A percentile compares a stretch with the other conserved stretches of the same genome.
Conservation (phyloP, 2,888 invertebrate species). For the Smittia sp. region DNA sequence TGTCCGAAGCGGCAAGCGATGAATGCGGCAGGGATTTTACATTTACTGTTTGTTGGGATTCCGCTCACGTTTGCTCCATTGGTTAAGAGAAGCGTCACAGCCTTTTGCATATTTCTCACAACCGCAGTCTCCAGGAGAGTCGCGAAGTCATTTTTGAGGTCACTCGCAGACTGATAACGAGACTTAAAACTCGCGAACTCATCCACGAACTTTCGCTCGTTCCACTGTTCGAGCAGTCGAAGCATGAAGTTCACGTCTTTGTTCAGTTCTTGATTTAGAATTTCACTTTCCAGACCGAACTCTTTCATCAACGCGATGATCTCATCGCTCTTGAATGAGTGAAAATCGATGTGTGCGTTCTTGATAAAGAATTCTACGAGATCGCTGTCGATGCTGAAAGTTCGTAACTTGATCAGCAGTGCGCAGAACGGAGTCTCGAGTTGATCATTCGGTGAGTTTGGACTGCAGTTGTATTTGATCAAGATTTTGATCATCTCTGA, state of each 20-base stretch:
- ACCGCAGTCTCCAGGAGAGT: background rate
- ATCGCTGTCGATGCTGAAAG: background rate
- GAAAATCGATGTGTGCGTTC: background rate
- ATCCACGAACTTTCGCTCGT: background rate
- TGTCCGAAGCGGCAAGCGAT: background rate
- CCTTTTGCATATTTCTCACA: background rate
- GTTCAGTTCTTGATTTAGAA: background rate
- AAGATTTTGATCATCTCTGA: background rate
- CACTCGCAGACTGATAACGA: background rate
- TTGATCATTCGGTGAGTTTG: background rate
- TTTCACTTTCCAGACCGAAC: background rate
- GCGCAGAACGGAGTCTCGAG: background rate
- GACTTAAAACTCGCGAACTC: background rate
- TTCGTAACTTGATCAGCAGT: background rate
- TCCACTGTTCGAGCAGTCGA: background rate
- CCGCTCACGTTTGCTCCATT: background rate
- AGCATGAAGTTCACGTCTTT: background rate
- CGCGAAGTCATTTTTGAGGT: background rate
- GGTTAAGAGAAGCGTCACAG: background rate
- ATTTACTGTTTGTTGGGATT: background rate
- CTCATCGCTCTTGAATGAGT: background rate
- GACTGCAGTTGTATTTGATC: background rate
- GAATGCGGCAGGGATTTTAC: background rate
- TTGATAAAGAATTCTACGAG: background rate
- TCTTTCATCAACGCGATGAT: background rate